Conservation (phyloP, 1,140 invertebrate genomes). For the Globodera ellingtonae region DNA sequence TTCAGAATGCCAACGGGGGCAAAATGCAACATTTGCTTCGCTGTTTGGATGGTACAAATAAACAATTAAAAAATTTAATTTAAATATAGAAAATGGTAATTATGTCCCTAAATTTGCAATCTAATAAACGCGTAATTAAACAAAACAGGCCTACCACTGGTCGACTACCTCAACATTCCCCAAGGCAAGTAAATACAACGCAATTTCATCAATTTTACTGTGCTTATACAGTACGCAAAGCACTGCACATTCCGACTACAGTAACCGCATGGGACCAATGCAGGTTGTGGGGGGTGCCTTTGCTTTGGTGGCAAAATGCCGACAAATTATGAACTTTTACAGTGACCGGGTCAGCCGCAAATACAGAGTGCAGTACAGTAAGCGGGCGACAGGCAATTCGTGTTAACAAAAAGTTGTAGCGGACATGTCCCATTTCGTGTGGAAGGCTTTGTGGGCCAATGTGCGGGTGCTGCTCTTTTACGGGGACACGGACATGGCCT, state of each 20-base stretch:
- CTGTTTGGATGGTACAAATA: background rate
- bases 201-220: background rate
- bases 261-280: background rate
- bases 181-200: background rate
- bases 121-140: no score
- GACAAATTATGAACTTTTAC: no score
- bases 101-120: no score
- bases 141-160: background rate
- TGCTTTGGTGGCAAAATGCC: no score
- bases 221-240: constrained; percentile 4
- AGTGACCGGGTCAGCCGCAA: background rate
- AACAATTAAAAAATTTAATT: background rate
- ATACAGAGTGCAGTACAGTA: background rate
- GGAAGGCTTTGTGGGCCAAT: constrained; percentile 53
- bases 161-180: constrained; percentile 9
- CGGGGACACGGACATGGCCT: constrained; percentile 71
- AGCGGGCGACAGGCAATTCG: background rate
- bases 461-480: constrained; percentile 69
- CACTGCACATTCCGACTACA: constrained; percentile 12
- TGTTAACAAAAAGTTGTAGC: background rate
- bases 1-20: background rate
- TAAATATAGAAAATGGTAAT: no score
- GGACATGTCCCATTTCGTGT: constrained; percentile 14
- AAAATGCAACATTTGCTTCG: background rate
- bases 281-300: background rate